Evolutionary conservation across 2,113 vertebrate species (phyloP).

Genomic region (Egretta garzetta): DNA sequence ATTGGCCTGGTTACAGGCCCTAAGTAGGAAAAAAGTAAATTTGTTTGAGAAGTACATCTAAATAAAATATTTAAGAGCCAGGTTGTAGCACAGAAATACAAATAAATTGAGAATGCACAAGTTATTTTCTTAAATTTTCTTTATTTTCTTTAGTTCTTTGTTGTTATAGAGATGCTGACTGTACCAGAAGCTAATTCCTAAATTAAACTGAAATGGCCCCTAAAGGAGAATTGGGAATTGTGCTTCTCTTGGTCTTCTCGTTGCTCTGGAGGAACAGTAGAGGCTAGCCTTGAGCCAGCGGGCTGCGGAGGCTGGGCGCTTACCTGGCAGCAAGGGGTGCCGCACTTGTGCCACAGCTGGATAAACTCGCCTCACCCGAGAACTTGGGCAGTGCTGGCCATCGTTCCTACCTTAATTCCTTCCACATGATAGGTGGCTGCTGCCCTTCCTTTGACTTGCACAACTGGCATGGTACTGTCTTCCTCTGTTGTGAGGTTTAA

Average conservation of each 20-base stretch:
- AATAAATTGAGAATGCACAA: not conserved
- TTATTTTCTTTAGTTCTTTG: not conserved
- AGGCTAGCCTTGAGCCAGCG: rapidly evolving
- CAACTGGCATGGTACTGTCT: not conserved
- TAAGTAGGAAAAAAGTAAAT: not conserved
- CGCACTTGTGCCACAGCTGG: not conserved
- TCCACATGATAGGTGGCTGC: not conserved
- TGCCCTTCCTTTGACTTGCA: not conserved
- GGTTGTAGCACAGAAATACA: not conserved
- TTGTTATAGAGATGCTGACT: not conserved
- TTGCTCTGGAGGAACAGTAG: rapidly evolving
- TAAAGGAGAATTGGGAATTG: not conserved
- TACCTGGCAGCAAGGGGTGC: too few species aligned
- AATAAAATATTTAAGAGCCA: not conserved
- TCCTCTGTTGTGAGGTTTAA: not conserved
- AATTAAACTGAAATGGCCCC: not conserved
- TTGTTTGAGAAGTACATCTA: not conserved
- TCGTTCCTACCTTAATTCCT: not conserved
- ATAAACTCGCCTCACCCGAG: not conserved
- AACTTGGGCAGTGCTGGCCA: not conserved
- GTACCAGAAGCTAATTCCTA: not conserved
- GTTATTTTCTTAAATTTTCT: not conserved
- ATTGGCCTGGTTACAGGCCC: not conserved
- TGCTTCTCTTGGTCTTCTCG: not conserved
- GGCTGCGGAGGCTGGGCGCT: rapidly evolving